Evolutionary conservation across 1,140 invertebrate genomes (phyloP), one percentile per base, ranked within the genome.

Genomic region (Diabrotica undecimpunctata): DNA sequence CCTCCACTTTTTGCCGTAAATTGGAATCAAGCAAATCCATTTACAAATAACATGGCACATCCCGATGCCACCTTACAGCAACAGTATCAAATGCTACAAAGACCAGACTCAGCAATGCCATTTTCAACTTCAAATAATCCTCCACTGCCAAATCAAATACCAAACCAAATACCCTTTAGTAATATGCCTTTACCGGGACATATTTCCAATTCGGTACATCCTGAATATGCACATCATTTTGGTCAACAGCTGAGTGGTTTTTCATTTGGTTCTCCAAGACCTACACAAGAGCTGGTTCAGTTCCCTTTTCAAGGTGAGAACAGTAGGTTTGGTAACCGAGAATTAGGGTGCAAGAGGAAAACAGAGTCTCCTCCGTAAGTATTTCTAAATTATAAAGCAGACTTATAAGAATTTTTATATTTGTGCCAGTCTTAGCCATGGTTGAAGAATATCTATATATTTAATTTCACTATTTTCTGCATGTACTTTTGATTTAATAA

Each of bases 331-430:
- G 54, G 36, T 25, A 56, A 67, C 12, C 58, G 55, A 56, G 50
- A 51, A 58, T 61, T 38, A 51, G 41, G 68, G 39, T 74, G 70
- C 53, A 77, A 77, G 62, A 51, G 75, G 50, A 77, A 75, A 69
- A 75, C 70, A 11, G 73, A 75, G 41, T 70, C 74, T 51, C 74
- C 75, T 65, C 54, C 69, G 74, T 76, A 73, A 74, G 75, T 75
- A n/a, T 6, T 54, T 61, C 25, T 25, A 4, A 25, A 4, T 25
- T 4, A 25, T 25, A 25, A 25, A 2, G 25, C 25, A 25, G 25
- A 25, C 4, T 25, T 25, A 25, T 25, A 25, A 25, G 25, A 25
- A 25, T 25, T 25, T 25, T 25, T 25, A 25, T 25, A 25, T 25
- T 25, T 25, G 25, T 25, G 25, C 1, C 4, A 25, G 25, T 25